Evolutionary conservation across 2,113 vertebrate species (phyloP).

Genomic region (Felis chaus): DNA sequence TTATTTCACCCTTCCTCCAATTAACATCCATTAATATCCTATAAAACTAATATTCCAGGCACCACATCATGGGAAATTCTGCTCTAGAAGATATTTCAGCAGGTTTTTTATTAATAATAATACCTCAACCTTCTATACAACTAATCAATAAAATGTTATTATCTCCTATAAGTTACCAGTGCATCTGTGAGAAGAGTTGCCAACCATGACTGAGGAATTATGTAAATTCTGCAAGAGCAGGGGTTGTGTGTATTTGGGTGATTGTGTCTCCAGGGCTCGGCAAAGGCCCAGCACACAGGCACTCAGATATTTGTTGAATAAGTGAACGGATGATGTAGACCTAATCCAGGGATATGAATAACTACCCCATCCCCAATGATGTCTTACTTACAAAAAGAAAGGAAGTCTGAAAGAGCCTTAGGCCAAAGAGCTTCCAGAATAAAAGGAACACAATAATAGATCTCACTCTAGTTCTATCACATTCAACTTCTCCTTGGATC

Average conservation of each 20-base stretch:
- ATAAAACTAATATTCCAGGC: background rate
- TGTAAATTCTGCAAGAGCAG: background rate
- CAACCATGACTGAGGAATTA: background rate
- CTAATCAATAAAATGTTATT: background rate
- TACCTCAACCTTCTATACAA: background rate
- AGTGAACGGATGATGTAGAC: background rate
- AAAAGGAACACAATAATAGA: background rate
- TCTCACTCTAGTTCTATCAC: background rate
- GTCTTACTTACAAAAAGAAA: background rate
- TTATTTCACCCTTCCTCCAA: background rate
- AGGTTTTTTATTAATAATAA: conserved; percentile 7
- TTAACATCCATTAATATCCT: background rate
- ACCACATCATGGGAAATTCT: background rate
- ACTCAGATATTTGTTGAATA: background rate
- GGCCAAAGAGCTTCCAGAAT: background rate
- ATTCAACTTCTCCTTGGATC: background rate
- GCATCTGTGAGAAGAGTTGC: background rate
- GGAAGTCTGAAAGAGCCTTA: background rate
- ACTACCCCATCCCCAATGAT: background rate
- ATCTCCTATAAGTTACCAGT: background rate
- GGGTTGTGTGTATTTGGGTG: background rate
- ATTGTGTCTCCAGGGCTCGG: background rate
- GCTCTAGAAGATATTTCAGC: background rate
- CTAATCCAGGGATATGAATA: background rate
- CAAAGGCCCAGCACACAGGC: background rate